phyloP scores from a whole-genome alignment of 2,888 invertebrate species.

The Diachrysia chrysitis region DNA sequence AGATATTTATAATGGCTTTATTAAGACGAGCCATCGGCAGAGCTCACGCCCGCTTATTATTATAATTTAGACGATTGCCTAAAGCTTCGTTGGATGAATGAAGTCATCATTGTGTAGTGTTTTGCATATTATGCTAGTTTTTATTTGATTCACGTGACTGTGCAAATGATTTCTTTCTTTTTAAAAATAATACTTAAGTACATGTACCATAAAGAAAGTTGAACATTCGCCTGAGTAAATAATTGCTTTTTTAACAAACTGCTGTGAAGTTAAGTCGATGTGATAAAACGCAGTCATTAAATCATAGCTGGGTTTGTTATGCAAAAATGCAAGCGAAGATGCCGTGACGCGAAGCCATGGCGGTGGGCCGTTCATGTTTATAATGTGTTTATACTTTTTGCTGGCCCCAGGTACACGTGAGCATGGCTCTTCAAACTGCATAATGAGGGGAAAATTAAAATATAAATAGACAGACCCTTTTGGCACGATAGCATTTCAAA shows the following conservation, averaged over 20 bases:
- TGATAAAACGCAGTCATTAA: slow-evolving; percentile 76
- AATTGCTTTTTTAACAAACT: slow-evolving; percentile 62
- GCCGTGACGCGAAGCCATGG: slow-evolving; percentile 84
- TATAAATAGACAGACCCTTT: slow-evolving; percentile 61
- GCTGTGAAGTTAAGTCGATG: slow-evolving; percentile 63
- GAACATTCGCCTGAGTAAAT: slow-evolving; percentile 32
- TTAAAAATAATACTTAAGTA: slow-evolving; percentile 32
- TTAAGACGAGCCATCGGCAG: slow-evolving; percentile 83
- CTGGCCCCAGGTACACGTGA: slow-evolving; percentile 70
- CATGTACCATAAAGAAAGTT: slow-evolving; percentile 34
- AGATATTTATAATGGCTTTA: slow-evolving; percentile 89
- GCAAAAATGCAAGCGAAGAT: slow-evolving; percentile 85
- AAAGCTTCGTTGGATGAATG: slow-evolving; percentile 83
- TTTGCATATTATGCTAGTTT: slow-evolving; percentile 51
- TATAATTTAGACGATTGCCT: slow-evolving; percentile 88
- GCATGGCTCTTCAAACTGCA: slow-evolving; percentile 67
- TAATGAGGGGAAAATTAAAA: slow-evolving; percentile 73
- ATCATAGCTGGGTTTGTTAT: slow-evolving; percentile 83
- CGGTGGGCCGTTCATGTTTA: slow-evolving; percentile 76
- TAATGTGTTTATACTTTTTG: slow-evolving; percentile 83
- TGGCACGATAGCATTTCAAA: slow-evolving; percentile 43
- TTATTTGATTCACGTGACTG: slow-evolving; percentile 40
- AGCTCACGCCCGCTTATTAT: slow-evolving; percentile 88
- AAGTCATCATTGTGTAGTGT: slow-evolving; percentile 79
- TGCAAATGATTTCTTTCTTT: slow-evolving; percentile 30